These are phyloP conservation scores for Macaca mulatta DNA, from an alignment of 2,113 vertebrate species.

Conservation along the genomic window DNA sequence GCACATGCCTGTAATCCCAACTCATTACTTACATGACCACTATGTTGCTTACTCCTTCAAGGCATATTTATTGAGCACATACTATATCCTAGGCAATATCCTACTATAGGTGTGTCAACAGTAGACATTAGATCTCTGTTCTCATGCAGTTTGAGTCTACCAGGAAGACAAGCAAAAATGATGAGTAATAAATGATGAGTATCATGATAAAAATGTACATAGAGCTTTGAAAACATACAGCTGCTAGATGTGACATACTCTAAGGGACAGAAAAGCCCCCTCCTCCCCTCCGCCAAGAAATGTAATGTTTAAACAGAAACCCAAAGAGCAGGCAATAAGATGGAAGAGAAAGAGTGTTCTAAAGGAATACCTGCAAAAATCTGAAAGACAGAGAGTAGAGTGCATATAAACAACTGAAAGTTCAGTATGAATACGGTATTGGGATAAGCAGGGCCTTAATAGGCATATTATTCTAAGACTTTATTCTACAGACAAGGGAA, in stretches of 20 bases:
- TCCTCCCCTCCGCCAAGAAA: background rate
- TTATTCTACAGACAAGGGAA: background rate
- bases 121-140: background rate
- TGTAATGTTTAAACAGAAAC: conserved; percentile 9
- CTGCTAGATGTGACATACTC: background rate
- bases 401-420: background rate
- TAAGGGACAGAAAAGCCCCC: conserved; percentile 15
- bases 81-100: background rate
- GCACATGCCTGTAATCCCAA: background rate
- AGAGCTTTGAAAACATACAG: background rate
- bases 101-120: background rate
- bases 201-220: conserved; percentile 10
- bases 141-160: background rate
- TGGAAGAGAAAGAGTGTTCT: background rate
- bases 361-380: conserved; percentile 26
- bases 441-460: background rate
- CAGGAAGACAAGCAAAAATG: background rate
- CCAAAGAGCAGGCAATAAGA: background rate
- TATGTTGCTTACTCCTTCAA: background rate
- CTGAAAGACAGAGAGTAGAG: background rate
- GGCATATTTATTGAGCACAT: background rate
- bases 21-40: background rate
- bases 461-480: background rate
- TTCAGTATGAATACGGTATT: background rate
- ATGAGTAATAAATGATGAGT: background rate